phyloP scores from a whole-genome alignment of 2,797 vertebrate species.

The Pseudopleuronectes americanus region DNA sequence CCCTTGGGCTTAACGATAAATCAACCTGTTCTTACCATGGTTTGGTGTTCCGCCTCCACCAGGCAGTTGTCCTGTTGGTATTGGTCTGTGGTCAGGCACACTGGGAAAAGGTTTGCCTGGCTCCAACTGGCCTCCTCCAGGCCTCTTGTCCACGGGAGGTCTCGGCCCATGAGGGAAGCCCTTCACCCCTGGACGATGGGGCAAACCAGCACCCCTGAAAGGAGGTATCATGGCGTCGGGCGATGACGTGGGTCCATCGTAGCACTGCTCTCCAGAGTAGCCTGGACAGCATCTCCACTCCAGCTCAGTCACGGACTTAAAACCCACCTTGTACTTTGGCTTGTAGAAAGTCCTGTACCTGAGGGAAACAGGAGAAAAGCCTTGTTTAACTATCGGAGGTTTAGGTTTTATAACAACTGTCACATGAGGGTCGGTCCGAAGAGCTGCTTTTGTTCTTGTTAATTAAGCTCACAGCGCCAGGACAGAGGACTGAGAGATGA shows the following conservation, averaged over 20 bases:
- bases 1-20: neutral
- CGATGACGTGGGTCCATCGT: conserved; percentile 85
- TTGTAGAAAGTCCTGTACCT: conserved; percentile 96
- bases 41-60: conserved; percentile 80
- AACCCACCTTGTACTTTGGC: conserved; percentile 94
- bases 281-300: conserved; percentile 97
- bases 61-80: conserved; percentile 80
- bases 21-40: conserved; percentile 78
- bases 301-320: conserved; percentile 93
- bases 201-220: conserved; percentile 80
- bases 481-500: neutral
- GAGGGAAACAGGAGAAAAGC: conserved; percentile 33
- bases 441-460: conserved; percentile 18
- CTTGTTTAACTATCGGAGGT: neutral
- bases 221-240: conserved; percentile 82
- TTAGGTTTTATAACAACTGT: neutral
- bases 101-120: conserved; percentile 77
- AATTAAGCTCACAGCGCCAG: conserved; percentile 11
- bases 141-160: conserved; percentile 76
- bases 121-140: conserved; percentile 81
- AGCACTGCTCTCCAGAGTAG: conserved; percentile 89
- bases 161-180: conserved; percentile 85
- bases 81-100: conserved; percentile 75
- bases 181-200: conserved; percentile 85
- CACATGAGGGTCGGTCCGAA: neutral